Base-by-base conservation (phyloP, 2,113 vertebrate genomes). In the Cinclus cinclus region DNA sequence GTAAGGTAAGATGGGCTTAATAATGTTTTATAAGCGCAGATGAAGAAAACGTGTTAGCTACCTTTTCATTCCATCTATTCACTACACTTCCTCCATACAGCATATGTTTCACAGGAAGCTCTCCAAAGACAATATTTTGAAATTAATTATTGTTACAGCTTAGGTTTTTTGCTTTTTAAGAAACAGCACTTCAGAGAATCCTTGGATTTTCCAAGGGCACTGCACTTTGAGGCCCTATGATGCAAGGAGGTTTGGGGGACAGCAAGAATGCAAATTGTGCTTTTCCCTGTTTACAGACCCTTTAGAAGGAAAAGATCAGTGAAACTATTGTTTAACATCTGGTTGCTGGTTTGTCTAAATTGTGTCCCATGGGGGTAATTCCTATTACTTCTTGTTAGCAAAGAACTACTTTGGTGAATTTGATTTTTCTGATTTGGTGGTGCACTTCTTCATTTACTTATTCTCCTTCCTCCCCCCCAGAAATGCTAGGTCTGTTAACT, bases 21-120 rank as follows among this genome's bases (percentile, higher is more conserved):
- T 95, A 88, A 94, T 83, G 71, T 90, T 92, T 85, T 94, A 90
- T 85, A 92, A 95, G 77, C 91, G 83, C 27, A 11, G 2, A 89
- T 80, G 74, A 85, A 42, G 69, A 86, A 85, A 27, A 85, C 62
- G 39, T 60, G 71, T 93, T 90, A 95, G 86, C 62, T 70, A 74
- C 56, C 47, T 60, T 74, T 90, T 90, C 33, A 86, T 87, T 67
- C 59, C 42, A 52, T 93, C 93, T 92, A 67, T 88, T 90, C 33
- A 41, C 56, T 80, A 21, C 4, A 13, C 35, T 75, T 94, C 39
- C 56, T 90, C 30, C 39, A 50, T 56, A 82, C 15, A 70, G 18
- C 47, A 9, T 69, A 67, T 2, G 2, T 59, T 85, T 88, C 56
- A 67, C 11, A 77, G 49, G 33, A 92, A 63, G 33, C 52, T 67